Percentiles rank a stretch among this genome's conserved stretches.
Evolutionary conservation across 2,113 vertebrate genomes (phyloP).

Genomic region (Boleophthalmus pectinirostris): DNA sequence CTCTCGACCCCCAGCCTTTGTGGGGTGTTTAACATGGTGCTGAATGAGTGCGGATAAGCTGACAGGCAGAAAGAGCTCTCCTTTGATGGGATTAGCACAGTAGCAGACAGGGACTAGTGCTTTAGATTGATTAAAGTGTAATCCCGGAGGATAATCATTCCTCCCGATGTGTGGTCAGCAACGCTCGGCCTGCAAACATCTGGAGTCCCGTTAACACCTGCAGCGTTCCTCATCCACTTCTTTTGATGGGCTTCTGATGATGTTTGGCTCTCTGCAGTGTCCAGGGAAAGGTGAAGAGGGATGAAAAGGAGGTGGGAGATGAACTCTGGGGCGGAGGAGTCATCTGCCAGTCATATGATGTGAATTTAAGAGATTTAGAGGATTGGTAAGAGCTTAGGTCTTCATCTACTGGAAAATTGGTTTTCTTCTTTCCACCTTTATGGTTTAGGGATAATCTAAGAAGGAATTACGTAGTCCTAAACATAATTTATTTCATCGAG

Average conservation of each 20-base stretch:
- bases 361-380: slow-evolving; percentile 14
- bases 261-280: slow-evolving; percentile 1
- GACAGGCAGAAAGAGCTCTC: slow-evolving; percentile 63
- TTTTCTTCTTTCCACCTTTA: background rate
- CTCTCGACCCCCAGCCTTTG: slow-evolving; percentile 60
- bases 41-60: slow-evolving; percentile 58
- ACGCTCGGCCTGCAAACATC: slow-evolving; percentile 26
- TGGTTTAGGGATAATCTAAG: background rate
- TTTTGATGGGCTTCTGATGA: background rate
- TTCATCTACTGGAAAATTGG: background rate
- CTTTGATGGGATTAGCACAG: slow-evolving; percentile 69
- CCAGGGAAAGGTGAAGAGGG: slow-evolving; percentile 31
- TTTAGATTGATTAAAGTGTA: slow-evolving; percentile 76
- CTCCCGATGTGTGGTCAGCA: slow-evolving; percentile 57
- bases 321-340: slow-evolving; percentile 6
- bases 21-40: slow-evolving; percentile 52
- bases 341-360: slow-evolving; percentile 12
- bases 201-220: slow-evolving; percentile 1
- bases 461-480: background rate
- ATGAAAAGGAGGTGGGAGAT: slow-evolving; percentile 16
- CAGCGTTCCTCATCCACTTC: background rate
- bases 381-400: background rate
- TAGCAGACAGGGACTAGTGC: slow-evolving; percentile 63
- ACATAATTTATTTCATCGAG: background rate
- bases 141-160: slow-evolving; percentile 70